phyloP scores from a whole-genome alignment of 2,113 vertebrate species.

The Salvelinus fontinalis region DNA sequence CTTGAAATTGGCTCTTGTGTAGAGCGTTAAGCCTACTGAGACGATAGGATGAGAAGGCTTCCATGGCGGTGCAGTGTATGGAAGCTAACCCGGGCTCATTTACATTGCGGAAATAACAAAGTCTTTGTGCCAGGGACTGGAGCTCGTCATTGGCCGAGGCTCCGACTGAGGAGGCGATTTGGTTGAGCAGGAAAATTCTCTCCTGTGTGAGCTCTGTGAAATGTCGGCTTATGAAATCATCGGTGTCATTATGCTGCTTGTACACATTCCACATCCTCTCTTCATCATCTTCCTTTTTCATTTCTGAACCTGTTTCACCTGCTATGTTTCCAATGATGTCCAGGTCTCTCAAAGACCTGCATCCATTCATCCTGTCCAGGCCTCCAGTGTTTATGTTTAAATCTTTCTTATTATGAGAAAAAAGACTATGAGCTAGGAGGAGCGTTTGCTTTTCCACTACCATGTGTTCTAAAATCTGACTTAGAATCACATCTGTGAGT shows the following conservation, averaged over 20 bases:
- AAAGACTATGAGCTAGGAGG: conserved; percentile 30
- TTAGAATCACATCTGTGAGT: conserved; percentile 9
- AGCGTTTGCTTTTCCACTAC: conserved; percentile 51
- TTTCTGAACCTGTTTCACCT: conserved; percentile 23
- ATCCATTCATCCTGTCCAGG: neutral
- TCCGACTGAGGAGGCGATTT: conserved; percentile 31
- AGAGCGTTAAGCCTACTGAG: conserved; percentile 17
- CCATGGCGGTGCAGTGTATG: conserved; percentile 42
- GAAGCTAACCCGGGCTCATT: neutral
- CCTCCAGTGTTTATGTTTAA: neutral
- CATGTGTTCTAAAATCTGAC: conserved; percentile 29
- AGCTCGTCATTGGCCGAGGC: conserved; percentile 27
- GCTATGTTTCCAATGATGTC: conserved; percentile 18
- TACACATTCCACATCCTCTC: neutral
- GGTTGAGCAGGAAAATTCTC: conserved; percentile 42
- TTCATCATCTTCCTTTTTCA: neutral
- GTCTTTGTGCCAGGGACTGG: conserved; percentile 21
- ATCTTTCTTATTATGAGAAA: conserved; percentile 13
- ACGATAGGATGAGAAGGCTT: conserved; percentile 45
- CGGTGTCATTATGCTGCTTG: conserved; percentile 6
- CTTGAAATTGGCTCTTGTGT: neutral
- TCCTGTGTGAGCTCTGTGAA: conserved; percentile 34
- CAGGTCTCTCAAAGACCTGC: neutral
- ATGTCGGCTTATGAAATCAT: conserved; percentile 3
- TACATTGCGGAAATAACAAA: neutral